Evolutionary conservation across 2,113 vertebrate genomes (phyloP).

Genomic region (Dolichotis patagonum): DNA sequence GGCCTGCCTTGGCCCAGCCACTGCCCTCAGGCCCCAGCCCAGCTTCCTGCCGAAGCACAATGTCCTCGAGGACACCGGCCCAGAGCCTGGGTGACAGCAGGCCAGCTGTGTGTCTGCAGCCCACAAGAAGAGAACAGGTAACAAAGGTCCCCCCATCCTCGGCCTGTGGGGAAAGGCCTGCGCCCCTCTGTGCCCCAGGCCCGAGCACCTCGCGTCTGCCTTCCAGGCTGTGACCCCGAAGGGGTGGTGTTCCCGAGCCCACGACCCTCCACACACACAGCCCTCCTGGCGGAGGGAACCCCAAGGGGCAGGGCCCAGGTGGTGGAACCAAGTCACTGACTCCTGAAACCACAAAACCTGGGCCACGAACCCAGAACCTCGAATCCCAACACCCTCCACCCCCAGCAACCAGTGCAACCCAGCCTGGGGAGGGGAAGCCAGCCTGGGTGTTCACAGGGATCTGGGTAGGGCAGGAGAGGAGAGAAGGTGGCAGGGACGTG

Average conservation of each 20-base stretch:
- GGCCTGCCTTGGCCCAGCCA: not conserved
- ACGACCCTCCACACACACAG: not conserved
- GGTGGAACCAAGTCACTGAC: rapidly evolving
- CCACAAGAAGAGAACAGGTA: conserved; percentile 17
- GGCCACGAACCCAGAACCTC: not conserved
- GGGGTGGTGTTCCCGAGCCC: not conserved
- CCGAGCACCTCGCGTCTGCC: not conserved
- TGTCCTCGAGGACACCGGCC: not conserved
- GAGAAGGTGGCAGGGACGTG: too few relatives aligned
- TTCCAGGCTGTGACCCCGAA: rapidly evolving
- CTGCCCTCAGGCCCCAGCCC: not conserved
- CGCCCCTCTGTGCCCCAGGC: not conserved
- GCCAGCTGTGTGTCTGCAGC: conserved; percentile 30
- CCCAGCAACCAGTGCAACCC: rapidly evolving
- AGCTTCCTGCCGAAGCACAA: conserved; percentile 63
- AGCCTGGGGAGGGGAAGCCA: rapidly evolving
- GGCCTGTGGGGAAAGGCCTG: rapidly evolving
- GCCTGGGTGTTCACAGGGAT: not conserved
- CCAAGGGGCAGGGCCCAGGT: too few relatives aligned
- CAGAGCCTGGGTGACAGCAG: not conserved
- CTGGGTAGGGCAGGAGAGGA: not conserved
- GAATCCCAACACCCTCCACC: not conserved
- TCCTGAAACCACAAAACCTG: not conserved
- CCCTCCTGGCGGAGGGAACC: not conserved
- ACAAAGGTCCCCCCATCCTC: rapidly evolving